Evolutionary conservation across 1,140 invertebrate species (phyloP), one percentile per base, ranked within the genome.

Genomic region (Halotydeus destructor): DNA sequence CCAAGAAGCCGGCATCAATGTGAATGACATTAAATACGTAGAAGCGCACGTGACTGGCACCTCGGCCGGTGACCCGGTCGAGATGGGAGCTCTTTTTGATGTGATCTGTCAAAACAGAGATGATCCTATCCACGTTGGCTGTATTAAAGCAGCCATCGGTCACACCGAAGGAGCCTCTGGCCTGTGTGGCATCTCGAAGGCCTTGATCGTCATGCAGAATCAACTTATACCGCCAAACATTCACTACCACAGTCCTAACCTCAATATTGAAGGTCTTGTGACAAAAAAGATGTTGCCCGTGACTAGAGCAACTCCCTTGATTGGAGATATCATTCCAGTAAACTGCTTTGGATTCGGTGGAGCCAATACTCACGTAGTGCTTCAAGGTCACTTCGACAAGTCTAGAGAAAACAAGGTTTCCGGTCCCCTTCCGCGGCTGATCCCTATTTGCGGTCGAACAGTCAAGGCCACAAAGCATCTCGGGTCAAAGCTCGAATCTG

Each of bases 91-190:
- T n/a, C 31, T 41, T n/a, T 14, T 32, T 5, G 31, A 41, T 31
- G 85, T 97, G 43, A 75, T 76, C 0, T 76, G 86, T 39, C 67
- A 91, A 19, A 93, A 96, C 61, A 80, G 51, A 23, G 39, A 31
- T 9, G 63, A 60, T 1, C 56, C 88, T 2, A 62, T 97, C 16
- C 57, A 89, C 2, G 75, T 98, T 54, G 91, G 91, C 2, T 93
- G 88, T 0, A 77, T 93, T 0, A 98, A 98, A 57, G 89, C 83
- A 1, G 97, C 96, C 60, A 93, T 96, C 82, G 91, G 91, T 0
- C 91, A 98, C 55, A 75, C 85, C 3, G 89, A 97, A 60, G 77
- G 85, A 3, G 83, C 85, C 0, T 94, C 86, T 25, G 50, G 82
- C 30, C 60, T 82, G 8, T 41, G 43, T 38, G 53, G 60, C n/a